These are phyloP conservation scores for Pseudoips prasinana DNA, from an alignment of 2,888 invertebrate genomes.

Conservation along the genomic window DNA sequence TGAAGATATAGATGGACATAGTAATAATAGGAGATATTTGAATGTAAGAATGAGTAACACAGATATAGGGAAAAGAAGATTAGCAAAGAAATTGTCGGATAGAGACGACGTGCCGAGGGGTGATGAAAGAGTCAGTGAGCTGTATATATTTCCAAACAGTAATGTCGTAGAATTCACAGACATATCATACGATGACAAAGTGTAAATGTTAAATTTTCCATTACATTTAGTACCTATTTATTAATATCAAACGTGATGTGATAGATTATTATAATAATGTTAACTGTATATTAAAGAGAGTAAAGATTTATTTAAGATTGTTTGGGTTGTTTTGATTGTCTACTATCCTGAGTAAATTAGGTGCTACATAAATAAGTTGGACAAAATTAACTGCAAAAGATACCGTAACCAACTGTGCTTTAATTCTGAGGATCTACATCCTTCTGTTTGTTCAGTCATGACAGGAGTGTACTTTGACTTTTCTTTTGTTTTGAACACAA, in stretches of 20 bases:
- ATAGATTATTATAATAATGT: constrained; percentile 27
- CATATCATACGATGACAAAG: constrained; percentile 69
- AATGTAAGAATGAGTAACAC: constrained; percentile 34
- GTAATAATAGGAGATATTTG: constrained; percentile 36
- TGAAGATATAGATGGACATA: constrained; percentile 44
- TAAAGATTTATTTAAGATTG: constrained; percentile 18
- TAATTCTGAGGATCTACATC: too few relatives aligned
- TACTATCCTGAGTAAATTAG: too few relatives aligned
- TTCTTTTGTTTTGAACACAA: too few relatives aligned
- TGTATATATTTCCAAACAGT: constrained; percentile 75
- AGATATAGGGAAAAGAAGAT: constrained; percentile 41
- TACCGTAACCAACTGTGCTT: too few relatives aligned
- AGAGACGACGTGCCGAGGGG: constrained; percentile 53
- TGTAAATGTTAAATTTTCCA: constrained; percentile 47
- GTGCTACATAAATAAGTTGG: too few relatives aligned
- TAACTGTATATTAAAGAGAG: constrained; percentile 15
- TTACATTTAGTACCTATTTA: constrained; percentile 28
- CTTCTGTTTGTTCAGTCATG: too few relatives aligned
- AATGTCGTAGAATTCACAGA: constrained; percentile 73
- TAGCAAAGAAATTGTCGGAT: constrained; percentile 36
- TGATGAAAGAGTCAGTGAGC: constrained; percentile 68
- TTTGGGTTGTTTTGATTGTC: neutral
- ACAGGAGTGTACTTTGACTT: too few relatives aligned
- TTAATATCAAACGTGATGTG: constrained; percentile 36
- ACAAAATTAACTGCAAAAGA: too few relatives aligned